Percentiles rank a stretch among this genome's conserved stretches.
These are phyloP conservation scores for Plumapathes pennacea DNA, from an alignment of 92 coral and sea anemone genomes.

Conservation along the genomic window DNA sequence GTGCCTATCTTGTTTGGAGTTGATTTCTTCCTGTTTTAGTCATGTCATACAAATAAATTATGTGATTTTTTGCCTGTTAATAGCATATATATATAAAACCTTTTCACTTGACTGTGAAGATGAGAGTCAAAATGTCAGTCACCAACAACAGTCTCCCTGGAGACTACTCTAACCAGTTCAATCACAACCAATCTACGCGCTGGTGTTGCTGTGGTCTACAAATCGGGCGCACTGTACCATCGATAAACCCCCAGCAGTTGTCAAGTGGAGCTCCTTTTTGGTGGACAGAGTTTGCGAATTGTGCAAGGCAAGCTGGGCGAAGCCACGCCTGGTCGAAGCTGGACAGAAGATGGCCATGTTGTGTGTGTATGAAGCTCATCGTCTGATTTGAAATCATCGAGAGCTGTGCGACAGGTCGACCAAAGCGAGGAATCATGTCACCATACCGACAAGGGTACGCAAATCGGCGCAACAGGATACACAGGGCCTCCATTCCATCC, in stretches of 20 bases:
- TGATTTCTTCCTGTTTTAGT: no score
- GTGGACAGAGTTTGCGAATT: constrained; percentile 15
- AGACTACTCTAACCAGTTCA: no score
- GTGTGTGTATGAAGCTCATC: constrained; percentile 29
- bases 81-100: no score
- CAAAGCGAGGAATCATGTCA: constrained; percentile 46
- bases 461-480: constrained; percentile 28
- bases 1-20: no score
- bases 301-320: constrained; percentile 19
- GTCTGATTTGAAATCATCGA: constrained; percentile 13
- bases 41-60: no score
- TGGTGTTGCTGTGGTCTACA: constrained; percentile 39
- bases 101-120: no score
- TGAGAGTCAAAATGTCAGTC: no score
- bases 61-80: no score
- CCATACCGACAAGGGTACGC: constrained; percentile 40
- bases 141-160: no score
- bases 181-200: no score
- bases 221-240: constrained; percentile 46
- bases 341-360: constrained; percentile 25
- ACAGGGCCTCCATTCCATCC: constrained; percentile 28
- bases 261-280: constrained; percentile 27
- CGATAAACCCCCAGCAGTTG: constrained; percentile 50
- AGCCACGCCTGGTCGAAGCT: constrained; percentile 40
- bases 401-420: constrained; percentile 38